Evolutionary conservation across 2,888 invertebrate genomes (phyloP).

Genomic region (Uropetala carovei): DNA sequence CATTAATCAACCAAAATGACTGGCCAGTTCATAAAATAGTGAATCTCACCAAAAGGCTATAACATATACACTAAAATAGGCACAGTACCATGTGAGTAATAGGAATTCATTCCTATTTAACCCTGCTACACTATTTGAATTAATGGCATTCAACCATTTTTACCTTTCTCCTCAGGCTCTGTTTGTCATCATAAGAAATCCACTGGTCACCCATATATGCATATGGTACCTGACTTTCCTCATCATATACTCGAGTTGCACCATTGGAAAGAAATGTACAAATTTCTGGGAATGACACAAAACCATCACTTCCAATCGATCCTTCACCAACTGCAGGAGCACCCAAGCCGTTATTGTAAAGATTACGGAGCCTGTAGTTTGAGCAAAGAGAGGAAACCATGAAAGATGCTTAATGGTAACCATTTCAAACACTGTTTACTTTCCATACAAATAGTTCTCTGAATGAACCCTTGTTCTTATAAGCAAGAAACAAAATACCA

Average conservation of each 20-base stretch:
- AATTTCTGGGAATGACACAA: constrained; percentile 83
- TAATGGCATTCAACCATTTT: constrained; percentile 65
- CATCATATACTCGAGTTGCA: constrained; percentile 81
- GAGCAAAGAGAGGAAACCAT: constrained; percentile 36
- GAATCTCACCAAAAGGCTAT: too few relatives aligned
- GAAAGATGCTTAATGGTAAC: too few relatives aligned
- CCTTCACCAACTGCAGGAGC: constrained; percentile 86
- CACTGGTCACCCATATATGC: constrained; percentile 84
- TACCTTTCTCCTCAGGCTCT: constrained; percentile 84
- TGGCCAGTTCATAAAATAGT: too few relatives aligned
- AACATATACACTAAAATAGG: too few relatives aligned
- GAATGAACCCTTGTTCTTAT: too few relatives aligned
- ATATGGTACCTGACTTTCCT: constrained; percentile 86
- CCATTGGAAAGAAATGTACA: constrained; percentile 81
- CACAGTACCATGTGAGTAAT: too few relatives aligned
- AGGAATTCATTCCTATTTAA: not conserved
- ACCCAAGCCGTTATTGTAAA: constrained; percentile 81
- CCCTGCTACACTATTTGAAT: not conserved
- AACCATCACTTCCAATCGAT: constrained; percentile 81
- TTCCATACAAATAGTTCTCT: too few relatives aligned
- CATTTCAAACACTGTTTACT: too few relatives aligned
- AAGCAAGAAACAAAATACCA: too few relatives aligned
- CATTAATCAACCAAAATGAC: too few relatives aligned
- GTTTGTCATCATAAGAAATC: constrained; percentile 88
- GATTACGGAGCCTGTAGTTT: constrained; percentile 80